phyloP scores from a whole-genome alignment of 1,140 invertebrate genomes.

The Drosophila watanabei region DNA sequence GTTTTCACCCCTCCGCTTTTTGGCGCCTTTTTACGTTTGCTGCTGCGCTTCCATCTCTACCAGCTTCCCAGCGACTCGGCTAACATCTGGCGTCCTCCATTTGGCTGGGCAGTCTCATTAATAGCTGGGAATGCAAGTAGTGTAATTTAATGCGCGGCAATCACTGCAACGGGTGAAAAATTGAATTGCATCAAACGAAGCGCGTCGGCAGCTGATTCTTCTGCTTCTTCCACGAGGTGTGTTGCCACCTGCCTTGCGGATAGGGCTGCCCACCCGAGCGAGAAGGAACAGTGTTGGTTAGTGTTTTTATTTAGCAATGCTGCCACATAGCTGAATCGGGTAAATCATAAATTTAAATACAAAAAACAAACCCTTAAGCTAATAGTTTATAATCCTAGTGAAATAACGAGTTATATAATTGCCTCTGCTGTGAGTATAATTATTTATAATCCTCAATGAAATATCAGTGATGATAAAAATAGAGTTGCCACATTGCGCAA shows the following conservation, averaged over 20 bases:
- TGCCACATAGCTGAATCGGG: not conserved
- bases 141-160: constrained; percentile 39
- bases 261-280: not conserved
- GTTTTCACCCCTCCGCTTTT: constrained; percentile 34
- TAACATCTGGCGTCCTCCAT: not conserved
- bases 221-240: constrained; percentile 8
- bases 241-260: constrained; percentile 15
- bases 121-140: not conserved
- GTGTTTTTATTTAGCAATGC: not conserved
- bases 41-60: not conserved
- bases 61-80: not conserved
- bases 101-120: not conserved
- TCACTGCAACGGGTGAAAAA: constrained; percentile 39
- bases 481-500: constrained; percentile 6
- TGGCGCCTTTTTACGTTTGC: constrained; percentile 56
- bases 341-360: not conserved
- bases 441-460: not conserved
- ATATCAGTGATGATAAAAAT: not conserved
- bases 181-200: constrained; percentile 70
- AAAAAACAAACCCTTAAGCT: too few relatives aligned
- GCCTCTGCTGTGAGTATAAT: not conserved
- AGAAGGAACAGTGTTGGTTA: constrained; percentile 11
- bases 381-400: too few relatives aligned
- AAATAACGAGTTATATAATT: not conserved
- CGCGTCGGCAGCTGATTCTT: constrained; percentile 64